phyloP scores from a whole-genome alignment of 2,797 vertebrate genomes.

The Clarias laeviceps region DNA sequence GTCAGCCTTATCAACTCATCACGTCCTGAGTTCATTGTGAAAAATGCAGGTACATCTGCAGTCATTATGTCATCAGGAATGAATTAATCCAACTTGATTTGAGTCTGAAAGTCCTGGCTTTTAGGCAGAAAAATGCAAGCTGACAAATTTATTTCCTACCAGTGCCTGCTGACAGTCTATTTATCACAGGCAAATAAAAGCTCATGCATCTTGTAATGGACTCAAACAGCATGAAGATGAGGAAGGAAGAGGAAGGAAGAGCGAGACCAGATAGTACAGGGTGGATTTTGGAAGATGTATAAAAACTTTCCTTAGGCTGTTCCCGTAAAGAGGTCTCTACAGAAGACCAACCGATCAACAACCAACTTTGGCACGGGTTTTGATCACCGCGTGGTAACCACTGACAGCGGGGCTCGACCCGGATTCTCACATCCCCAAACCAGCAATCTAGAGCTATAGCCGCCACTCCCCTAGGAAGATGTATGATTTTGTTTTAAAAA shows the following conservation, averaged over 20 bases:
- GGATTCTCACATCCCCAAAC: no score
- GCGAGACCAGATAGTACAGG: constrained; percentile 10
- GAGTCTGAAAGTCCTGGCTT: constrained; percentile 77
- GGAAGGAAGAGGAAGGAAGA: constrained; percentile 10
- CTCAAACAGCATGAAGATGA: constrained; percentile 53
- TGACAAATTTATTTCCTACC: constrained; percentile 81
- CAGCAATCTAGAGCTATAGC: no score
- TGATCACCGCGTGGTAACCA: no score
- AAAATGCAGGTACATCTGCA: constrained; percentile 85
- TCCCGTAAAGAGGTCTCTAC: no score
- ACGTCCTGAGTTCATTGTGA: constrained; percentile 82
- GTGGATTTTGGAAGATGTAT: constrained; percentile 78
- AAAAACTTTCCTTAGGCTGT: constrained; percentile 65
- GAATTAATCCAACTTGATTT: constrained; percentile 79
- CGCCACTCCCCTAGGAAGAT: no score
- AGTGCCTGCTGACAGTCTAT: constrained; percentile 84
- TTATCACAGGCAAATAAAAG: constrained; percentile 87
- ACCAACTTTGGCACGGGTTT: no score
- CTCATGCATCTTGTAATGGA: constrained; percentile 80
- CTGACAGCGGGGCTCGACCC: no score
- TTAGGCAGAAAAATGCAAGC: constrained; percentile 30
- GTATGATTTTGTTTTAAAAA: no score
- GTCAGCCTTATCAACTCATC: constrained; percentile 80
- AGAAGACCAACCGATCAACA: no score
- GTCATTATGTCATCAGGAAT: constrained; percentile 81